A percentile compares a stretch with the other conserved stretches of the same genome.
phyloP scores from a whole-genome alignment of 2,113 vertebrate genomes.

The Takifugu bimaculatus region DNA sequence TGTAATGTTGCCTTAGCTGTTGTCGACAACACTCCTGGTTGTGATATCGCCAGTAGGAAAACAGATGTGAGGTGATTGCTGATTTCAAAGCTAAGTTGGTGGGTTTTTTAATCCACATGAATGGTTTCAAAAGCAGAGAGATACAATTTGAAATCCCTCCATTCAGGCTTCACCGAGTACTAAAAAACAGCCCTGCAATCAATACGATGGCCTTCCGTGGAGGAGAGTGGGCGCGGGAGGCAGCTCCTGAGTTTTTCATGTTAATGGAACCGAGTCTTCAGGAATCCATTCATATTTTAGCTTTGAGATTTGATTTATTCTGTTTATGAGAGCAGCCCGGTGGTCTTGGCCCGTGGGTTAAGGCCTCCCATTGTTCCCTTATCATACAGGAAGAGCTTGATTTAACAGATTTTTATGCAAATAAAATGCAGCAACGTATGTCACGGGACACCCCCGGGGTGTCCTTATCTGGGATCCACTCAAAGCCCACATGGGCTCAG shows the following conservation, averaged over 20 bases:
- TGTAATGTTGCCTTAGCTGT: background rate
- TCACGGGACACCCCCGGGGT: background rate
- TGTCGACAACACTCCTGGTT: background rate
- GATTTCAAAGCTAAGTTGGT: slow-evolving; percentile 17
- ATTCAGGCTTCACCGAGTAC: slow-evolving; percentile 46
- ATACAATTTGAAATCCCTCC: slow-evolving; percentile 42
- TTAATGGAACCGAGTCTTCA: slow-evolving; percentile 25
- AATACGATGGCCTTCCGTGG: slow-evolving; percentile 43
- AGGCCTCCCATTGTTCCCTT: background rate
- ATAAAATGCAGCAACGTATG: slow-evolving; percentile 18
- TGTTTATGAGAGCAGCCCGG: background rate
- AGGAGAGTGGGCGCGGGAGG: slow-evolving; percentile 9
- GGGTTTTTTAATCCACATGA: slow-evolving; percentile 22
- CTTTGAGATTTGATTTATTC: slow-evolving; percentile 4
- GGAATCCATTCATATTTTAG: slow-evolving; percentile 10
- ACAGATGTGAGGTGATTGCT: slow-evolving; percentile 12
- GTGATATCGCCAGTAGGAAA: background rate
- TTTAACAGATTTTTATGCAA: slow-evolving; percentile 20
- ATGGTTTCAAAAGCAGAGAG: slow-evolving; percentile 39
- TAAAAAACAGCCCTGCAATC: slow-evolving; percentile 46
- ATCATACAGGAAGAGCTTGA: background rate
- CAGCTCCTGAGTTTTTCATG: slow-evolving; percentile 5
- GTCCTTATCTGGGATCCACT: too few species aligned
- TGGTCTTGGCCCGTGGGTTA: slow-evolving; percentile 10
- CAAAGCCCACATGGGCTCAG: background rate